Evolutionary conservation across 2,113 vertebrate genomes (phyloP).

Genomic region (Lagopus muta): DNA sequence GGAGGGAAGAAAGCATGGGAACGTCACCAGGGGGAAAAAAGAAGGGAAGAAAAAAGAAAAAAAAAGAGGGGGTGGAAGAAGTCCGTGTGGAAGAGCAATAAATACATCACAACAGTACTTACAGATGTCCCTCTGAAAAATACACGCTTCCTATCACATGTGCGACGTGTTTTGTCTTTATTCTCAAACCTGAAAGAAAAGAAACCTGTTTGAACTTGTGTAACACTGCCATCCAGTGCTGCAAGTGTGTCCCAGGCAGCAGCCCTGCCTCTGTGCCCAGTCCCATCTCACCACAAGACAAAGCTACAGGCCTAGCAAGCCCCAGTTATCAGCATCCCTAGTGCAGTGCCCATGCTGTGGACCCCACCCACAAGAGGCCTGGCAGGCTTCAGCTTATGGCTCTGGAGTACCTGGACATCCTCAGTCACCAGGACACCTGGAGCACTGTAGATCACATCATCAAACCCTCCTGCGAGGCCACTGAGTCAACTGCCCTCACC

Average conservation of each 20-base stretch:
- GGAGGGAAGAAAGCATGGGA: not conserved
- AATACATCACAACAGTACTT: not conserved
- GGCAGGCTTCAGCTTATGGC: not conserved
- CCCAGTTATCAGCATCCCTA: not conserved
- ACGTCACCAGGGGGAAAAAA: not conserved
- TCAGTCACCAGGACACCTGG: not conserved
- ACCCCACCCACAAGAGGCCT: not conserved
- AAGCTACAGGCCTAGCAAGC: not conserved
- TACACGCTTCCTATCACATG: not conserved
- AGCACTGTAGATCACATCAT: not conserved
- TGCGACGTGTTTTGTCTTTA: not conserved
- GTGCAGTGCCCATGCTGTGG: not conserved
- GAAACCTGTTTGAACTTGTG: not conserved
- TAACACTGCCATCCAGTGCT: conserved; percentile 39
- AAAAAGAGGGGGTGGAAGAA: not conserved
- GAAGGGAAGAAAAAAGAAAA: too few relatives aligned
- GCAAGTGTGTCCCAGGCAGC: not conserved
- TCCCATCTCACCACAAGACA: not conserved
- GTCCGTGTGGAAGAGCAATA: not conserved
- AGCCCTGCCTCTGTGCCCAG: not conserved
- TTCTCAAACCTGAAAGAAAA: not conserved
- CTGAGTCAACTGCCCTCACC: not conserved
- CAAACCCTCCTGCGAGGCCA: not conserved
- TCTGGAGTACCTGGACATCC: not conserved
- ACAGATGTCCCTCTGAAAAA: not conserved